Base-by-base conservation (phyloP, 2,888 invertebrate genomes). In the Operophtera brumata region DNA sequence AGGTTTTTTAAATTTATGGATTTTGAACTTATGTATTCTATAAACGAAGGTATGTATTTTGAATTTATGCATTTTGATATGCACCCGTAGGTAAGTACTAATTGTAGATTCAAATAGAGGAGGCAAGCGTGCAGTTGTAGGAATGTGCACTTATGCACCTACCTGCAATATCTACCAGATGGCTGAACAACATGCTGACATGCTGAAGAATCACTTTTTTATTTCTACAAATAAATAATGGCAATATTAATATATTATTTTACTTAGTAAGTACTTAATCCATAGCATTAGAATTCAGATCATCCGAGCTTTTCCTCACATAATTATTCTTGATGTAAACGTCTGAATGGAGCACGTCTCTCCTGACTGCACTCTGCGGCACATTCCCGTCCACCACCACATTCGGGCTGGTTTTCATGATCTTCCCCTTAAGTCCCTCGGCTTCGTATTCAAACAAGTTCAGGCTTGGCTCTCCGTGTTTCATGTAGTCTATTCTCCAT, bases 401-500 rank as follows among this genome's bases (percentile, higher is more conserved):
- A 43, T 66, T 78, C 0, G 79, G 75, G 0, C 79, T 79, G 0
- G 75, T 69, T 47, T 84, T 83, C 8, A 78, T 69, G 1, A 86
- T 59, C 28, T 82, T 84, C 0, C 75, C 79, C n/a, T 75, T 73
- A 1, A 83, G 57, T 12, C 63, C 58, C 11, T 79, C 78, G 0
- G 68, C 62, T 5, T 77, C 77, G 41, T 67, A 73, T 0, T 63
- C 72, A 11, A 82, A 76, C 61, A 75, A 65, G 60, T 82, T 80
- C 0, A 83, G 26, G 26, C 77, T 78, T 0, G 86, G 82, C 6
- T 84, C 83, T 0, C 86, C 86, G 47, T 86, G 88, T 59, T 85
- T 87, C 73, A 74, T 78, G 61, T 88, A 89, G 59, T 89, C 88
- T 48, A 88, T 86, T 47, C 85, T 67, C 89, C 89, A 89, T 0